These are phyloP conservation scores for Drosophila fuyamai DNA, from an alignment of 1,140 invertebrate genomes.

Conservation along the genomic window DNA sequence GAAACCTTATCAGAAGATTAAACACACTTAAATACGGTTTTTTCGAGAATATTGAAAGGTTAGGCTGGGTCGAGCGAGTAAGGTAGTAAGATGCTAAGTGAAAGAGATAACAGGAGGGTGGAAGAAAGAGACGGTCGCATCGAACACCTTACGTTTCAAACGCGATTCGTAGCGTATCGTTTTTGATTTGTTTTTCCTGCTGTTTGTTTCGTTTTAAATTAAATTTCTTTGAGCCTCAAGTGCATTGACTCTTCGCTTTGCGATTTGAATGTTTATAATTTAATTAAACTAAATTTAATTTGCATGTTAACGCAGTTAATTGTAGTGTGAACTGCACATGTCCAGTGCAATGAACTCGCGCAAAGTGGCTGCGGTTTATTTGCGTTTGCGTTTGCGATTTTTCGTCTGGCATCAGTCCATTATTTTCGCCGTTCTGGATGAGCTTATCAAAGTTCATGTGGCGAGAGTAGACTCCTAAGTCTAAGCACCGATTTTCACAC, in stretches of 20 bases:
- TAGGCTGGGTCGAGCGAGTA: background rate
- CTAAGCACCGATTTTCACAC: slow-evolving; percentile 31
- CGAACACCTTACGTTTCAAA: slow-evolving; percentile 14
- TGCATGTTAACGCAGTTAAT: slow-evolving; percentile 71
- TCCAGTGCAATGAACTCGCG: slow-evolving; percentile 47
- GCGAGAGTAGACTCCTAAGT: slow-evolving; percentile 14
- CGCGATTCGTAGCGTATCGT: slow-evolving; percentile 14
- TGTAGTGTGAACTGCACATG: slow-evolving; percentile 67
- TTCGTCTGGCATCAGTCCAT: slow-evolving; percentile 14
- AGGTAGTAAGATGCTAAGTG: background rate
- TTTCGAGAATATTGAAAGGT: background rate
- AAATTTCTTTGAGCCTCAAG: slow-evolving; percentile 59
- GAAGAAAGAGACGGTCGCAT: slow-evolving; percentile 4
- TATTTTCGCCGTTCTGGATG: slow-evolving; percentile 1
- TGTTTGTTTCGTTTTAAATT: slow-evolving; percentile 41
- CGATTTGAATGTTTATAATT: slow-evolving; percentile 55
- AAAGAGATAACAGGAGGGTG: slow-evolving; percentile 1
- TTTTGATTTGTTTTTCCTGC: slow-evolving; percentile 15
- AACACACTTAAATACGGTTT: slow-evolving; percentile 17
- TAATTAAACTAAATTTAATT: slow-evolving; percentile 81
- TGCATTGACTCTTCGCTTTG: slow-evolving; percentile 63
- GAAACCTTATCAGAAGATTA: slow-evolving; percentile 49
- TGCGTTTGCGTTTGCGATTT: background rate
- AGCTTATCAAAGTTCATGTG: slow-evolving; percentile 23
- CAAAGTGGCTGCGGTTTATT: slow-evolving; percentile 21